Conservation (phyloP, 2,888 invertebrate species). For the Campoletis raptor region DNA sequence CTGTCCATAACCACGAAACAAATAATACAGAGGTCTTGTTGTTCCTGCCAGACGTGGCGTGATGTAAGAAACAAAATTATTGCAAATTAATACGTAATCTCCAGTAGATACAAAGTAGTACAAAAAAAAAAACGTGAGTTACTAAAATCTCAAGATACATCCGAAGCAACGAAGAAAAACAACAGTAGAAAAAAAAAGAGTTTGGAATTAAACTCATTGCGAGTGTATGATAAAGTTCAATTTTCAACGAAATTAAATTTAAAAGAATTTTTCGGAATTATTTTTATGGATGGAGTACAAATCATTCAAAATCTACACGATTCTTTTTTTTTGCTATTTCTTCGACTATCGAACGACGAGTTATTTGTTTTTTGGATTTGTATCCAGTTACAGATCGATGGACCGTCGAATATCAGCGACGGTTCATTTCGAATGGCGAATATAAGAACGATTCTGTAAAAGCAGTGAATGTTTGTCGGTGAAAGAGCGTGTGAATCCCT, state of each 20-base stretch:
- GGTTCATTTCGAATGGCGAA: neutral
- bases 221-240: too few species aligned
- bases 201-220: neutral
- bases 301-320: neutral
- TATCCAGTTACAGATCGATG: neutral
- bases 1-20: slow-evolving; percentile 25
- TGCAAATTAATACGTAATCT: slow-evolving; percentile 19
- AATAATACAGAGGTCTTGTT: slow-evolving; percentile 13
- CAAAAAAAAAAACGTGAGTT: neutral
- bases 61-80: slow-evolving; percentile 19
- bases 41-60: neutral
- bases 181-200: neutral
- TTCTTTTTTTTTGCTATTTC: neutral
- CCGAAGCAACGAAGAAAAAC: neutral
- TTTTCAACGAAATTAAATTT: too few species aligned
- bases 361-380: neutral
- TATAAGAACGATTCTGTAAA: neutral
- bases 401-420: neutral
- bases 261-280: too few species aligned
- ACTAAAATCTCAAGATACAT: neutral
- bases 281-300: too few species aligned
- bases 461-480: slow-evolving; percentile 13
- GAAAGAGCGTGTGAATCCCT: slow-evolving; percentile 43
- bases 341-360: neutral
- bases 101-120: slow-evolving; percentile 2